Percentiles rank a stretch among this genome's conserved stretches.
Conservation (phyloP, 2,888 invertebrate species). For the Labia minor region DNA sequence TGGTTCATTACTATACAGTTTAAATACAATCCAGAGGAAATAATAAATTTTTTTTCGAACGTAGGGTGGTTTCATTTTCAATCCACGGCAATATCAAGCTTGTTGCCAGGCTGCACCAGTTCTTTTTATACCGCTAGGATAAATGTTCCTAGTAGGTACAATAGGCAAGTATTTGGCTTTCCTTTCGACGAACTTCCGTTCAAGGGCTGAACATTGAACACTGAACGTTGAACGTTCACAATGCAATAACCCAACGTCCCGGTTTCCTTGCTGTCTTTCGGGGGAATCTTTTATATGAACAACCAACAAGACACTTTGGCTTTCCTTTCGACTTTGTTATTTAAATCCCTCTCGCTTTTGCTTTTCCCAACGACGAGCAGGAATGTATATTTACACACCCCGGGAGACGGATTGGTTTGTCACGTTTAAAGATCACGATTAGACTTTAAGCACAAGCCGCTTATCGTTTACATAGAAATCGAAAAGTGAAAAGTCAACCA, state of each 20-base stretch:
- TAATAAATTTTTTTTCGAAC: background rate
- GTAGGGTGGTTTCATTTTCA: background rate
- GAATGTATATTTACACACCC: background rate
- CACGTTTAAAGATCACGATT: background rate
- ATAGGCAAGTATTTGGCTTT: background rate
- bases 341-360: conserved; percentile 1
- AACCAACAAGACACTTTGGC: conserved; percentile 13
- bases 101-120: background rate
- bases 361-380: conserved; percentile 1
- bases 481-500: too few relatives aligned
- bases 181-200: background rate
- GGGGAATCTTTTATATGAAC: conserved; percentile 9
- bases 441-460: background rate
- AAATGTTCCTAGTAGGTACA: background rate
- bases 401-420: conserved; percentile 3
- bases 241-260: background rate
- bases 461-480: background rate
- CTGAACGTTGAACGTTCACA: background rate
- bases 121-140: background rate
- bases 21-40: background rate
- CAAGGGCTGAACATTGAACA: background rate
- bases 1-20: background rate
- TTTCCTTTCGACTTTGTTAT: conserved; percentile 13
- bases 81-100: background rate
- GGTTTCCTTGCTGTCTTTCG: background rate